These are phyloP conservation scores for Peromyscus nudipes DNA, from an alignment of 2,797 vertebrate genomes.

Conservation along the genomic window DNA sequence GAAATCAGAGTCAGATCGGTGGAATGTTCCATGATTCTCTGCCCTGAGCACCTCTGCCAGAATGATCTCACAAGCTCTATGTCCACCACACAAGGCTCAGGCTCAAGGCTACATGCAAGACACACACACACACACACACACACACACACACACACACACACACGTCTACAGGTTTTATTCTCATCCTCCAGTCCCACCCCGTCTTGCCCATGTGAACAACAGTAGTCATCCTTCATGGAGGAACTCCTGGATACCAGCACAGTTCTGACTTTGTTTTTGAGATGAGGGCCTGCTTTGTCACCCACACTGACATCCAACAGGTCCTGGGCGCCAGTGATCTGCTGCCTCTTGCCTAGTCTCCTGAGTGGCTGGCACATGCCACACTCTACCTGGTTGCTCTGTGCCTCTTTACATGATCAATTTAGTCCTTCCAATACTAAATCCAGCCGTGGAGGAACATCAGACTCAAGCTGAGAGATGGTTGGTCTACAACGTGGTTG, in stretches of 20 bases:
- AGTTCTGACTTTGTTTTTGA: background rate
- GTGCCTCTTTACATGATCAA: background rate
- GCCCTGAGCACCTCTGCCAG: background rate
- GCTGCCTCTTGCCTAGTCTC: background rate
- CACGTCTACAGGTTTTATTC: background rate
- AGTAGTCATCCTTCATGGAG: background rate
- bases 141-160: background rate
- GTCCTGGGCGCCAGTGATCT: background rate
- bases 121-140: background rate
- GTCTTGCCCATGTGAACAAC: background rate
- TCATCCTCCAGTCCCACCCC: too few relatives aligned
- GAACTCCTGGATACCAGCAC: background rate
- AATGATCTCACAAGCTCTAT: slow-evolving; percentile 7
- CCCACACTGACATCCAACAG: background rate
- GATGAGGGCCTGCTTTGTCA: background rate
- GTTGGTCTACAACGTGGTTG: background rate
- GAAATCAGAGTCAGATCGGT: background rate
- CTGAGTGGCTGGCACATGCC: background rate
- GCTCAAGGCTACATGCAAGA: background rate
- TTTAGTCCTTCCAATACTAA: background rate
- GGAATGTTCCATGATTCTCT: background rate
- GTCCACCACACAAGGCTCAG: background rate
- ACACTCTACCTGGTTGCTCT: background rate
- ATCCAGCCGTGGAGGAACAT: background rate
- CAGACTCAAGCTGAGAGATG: background rate